Base-by-base conservation (phyloP, 1,140 invertebrate genomes). In the Drosophila mauritiana region DNA sequence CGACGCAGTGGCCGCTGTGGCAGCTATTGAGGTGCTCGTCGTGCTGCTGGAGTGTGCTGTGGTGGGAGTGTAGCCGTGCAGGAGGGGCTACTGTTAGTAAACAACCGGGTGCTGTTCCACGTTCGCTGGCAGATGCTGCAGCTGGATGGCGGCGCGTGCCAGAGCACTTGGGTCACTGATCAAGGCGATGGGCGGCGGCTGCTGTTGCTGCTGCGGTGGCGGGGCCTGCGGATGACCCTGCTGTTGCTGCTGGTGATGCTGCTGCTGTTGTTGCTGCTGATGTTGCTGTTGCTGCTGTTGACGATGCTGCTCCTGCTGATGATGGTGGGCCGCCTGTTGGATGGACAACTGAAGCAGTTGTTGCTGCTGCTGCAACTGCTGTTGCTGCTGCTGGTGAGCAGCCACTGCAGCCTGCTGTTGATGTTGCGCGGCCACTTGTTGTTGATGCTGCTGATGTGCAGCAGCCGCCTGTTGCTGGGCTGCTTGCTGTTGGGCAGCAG, bases 41-140 rank as follows among this genome's bases (percentile, higher is more conserved):
- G 64, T 59, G 52, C 61, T 65, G 40, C 51, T 76, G 40, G 46
- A 46, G 53, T 76, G 59, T 22, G 53, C 74, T 57, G 62, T 72
- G 54, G 68, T 78, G 53, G 79, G 70, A 39, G 83, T 68, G 58
- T 86, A 81, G 70, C 82, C 80, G 65, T 78, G 84, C 85, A 89
- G 65, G 46, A 80, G 80, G 45, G 82, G 88, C 80, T 91, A 80
- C 77, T 92, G 90, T 91, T 92, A 92, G 88, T 92, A 92, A 89
- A 92, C 91, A 62, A 92, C 91, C 45, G 91, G 91, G 74, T 92
- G 91, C 46, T 92, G 91, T 65, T 92, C 91, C 13, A 92, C 91
- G 74, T 92, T 92, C 59, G 78, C 70, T 17, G 91, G 91, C 70
- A 92, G 69, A 78, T 92, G 91, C 53, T 92, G 91, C 65, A 92